Percentiles rank a stretch among this genome's conserved stretches.
phyloP scores from a whole-genome alignment of 2,888 invertebrate species.

The Drosophila phalerata region DNA sequence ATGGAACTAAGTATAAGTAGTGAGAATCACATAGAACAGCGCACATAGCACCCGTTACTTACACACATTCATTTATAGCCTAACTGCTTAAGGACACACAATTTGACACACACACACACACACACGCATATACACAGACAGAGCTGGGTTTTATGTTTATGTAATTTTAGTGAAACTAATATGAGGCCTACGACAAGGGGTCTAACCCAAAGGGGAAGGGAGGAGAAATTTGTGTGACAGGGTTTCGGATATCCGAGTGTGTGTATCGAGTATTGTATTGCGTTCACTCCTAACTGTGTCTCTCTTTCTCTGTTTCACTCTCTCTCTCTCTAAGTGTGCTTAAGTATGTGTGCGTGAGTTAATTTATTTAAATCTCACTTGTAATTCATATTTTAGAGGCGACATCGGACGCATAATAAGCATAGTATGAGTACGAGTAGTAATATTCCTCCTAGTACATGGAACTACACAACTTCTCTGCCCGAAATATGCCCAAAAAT shows the following conservation, averaged over 20 bases:
- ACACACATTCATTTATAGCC: slow-evolving; percentile 11
- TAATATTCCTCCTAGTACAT: slow-evolving; percentile 7
- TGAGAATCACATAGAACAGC: slow-evolving; percentile 17
- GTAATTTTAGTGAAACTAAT: slow-evolving; percentile 27
- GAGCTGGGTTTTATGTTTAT: slow-evolving; percentile 30
- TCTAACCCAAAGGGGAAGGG: slow-evolving; percentile 13
- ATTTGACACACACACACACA: slow-evolving; percentile 11
- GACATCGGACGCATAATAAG: slow-evolving; percentile 71
- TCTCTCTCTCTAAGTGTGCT: neutral
- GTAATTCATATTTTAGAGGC: slow-evolving; percentile 75
- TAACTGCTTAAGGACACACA: slow-evolving; percentile 10
- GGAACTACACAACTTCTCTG: slow-evolving; percentile 21
- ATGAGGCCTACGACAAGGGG: slow-evolving; percentile 22
- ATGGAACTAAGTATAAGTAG: neutral
- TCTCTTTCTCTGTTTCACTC: slow-evolving; percentile 6
- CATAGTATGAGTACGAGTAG: slow-evolving; percentile 18
- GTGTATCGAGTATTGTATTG: slow-evolving; percentile 28
- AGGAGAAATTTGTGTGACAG: slow-evolving; percentile 26
- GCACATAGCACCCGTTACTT: slow-evolving; percentile 19
- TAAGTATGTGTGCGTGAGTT: slow-evolving; percentile 54
- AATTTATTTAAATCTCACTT: slow-evolving; percentile 77
- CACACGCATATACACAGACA: neutral
- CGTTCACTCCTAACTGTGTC: slow-evolving; percentile 5
- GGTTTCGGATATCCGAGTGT: slow-evolving; percentile 22
- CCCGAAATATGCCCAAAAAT: slow-evolving; percentile 20